Evolutionary conservation across 1,140 invertebrate genomes (phyloP).

Genomic region (Cydia pomonella): DNA sequence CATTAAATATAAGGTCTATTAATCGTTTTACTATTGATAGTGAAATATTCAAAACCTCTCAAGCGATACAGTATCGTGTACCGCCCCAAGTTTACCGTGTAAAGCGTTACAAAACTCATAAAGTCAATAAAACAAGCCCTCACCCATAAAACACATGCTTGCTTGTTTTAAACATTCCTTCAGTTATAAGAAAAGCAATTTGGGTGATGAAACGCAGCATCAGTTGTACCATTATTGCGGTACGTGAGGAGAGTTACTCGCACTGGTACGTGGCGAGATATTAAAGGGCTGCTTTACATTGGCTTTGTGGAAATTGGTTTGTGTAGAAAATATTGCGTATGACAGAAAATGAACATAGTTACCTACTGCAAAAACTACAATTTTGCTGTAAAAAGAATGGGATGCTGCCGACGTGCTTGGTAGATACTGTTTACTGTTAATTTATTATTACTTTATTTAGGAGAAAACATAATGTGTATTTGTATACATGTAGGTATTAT

Average conservation of each 20-base stretch:
- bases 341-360: neutral
- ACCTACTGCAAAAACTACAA: too few species aligned
- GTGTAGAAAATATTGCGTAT: slow-evolving; percentile 1
- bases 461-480: too few species aligned
- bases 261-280: slow-evolving; percentile 35
- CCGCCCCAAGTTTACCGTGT: slow-evolving; percentile 42
- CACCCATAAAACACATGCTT: slow-evolving; percentile 76
- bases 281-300: slow-evolving; percentile 4
- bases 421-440: too few species aligned
- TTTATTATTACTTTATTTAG: too few species aligned
- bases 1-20: too few species aligned
- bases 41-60: too few species aligned
- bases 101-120: slow-evolving; percentile 43
- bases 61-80: neutral
- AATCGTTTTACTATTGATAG: too few species aligned
- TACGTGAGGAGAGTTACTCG: slow-evolving; percentile 46
- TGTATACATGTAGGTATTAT: too few species aligned
- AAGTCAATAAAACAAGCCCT: slow-evolving; percentile 71
- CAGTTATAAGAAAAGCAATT: slow-evolving; percentile 69
- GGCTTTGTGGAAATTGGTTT: neutral
- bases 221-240: slow-evolving; percentile 50
- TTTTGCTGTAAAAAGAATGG: neutral
- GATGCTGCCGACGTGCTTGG: too few species aligned
- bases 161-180: slow-evolving; percentile 70
- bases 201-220: slow-evolving; percentile 63